Conservation (phyloP, 2,797 vertebrate genomes). For the Eospalax fontanierii region DNA sequence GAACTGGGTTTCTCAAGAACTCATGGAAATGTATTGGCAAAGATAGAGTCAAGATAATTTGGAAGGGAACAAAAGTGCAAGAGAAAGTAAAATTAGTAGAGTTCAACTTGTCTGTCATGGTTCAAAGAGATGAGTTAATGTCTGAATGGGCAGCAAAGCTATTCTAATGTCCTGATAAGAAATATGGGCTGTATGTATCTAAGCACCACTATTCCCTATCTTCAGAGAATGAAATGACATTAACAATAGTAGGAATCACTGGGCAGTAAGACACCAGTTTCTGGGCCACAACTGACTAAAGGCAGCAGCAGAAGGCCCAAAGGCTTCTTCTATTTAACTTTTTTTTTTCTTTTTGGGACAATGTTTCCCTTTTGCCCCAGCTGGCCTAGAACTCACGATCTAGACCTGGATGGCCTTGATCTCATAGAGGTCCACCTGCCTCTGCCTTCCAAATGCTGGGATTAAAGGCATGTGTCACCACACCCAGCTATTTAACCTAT, state of each 20-base stretch:
- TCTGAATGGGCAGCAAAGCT: background rate
- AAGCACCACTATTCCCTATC: background rate
- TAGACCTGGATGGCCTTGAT: too few species aligned
- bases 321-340: conserved; percentile 7
- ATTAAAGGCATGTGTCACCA: too few species aligned
- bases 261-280: conserved; percentile 6
- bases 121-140: conserved; percentile 7
- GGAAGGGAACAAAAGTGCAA: conserved; percentile 17
- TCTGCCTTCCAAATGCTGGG: too few species aligned
- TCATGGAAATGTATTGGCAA: conserved; percentile 42
- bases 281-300: conserved; percentile 38
- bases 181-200: background rate
- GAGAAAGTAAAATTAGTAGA: background rate
- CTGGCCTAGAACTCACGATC: too few species aligned
- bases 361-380: too few species aligned
- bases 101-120: background rate
- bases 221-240: background rate
- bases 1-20: conserved; percentile 56
- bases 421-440: too few species aligned
- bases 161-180: background rate
- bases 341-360: too few species aligned
- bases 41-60: background rate
- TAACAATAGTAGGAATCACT: background rate
- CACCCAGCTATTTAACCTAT: too few species aligned
- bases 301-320: conserved; percentile 47